These are phyloP conservation scores for Elaphurus davidianus DNA, from an alignment of 2,113 vertebrate genomes.

Conservation along the genomic window DNA sequence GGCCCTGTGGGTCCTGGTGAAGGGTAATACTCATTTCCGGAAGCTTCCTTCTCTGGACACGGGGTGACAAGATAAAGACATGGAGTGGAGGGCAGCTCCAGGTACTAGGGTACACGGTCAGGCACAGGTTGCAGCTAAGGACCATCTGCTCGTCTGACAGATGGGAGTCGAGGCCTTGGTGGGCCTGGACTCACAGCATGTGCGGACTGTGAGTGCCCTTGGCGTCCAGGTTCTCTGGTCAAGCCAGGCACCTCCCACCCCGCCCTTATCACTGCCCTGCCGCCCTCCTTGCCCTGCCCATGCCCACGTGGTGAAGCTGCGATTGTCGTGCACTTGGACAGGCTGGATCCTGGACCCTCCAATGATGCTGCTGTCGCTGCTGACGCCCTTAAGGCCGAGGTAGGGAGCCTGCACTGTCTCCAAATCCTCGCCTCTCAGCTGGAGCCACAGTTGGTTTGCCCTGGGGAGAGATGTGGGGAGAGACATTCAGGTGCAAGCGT, in stretches of 20 bases:
- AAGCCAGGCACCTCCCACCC: no score
- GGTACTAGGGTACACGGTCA: no score
- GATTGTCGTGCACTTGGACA: conserved; percentile 76
- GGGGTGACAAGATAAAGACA: neutral
- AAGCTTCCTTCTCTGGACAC: neutral
- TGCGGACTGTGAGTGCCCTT: neutral
- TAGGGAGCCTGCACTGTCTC: conserved; percentile 80
- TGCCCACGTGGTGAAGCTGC: conserved; percentile 83
- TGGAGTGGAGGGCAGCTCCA: neutral
- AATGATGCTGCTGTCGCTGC: conserved; percentile 86
- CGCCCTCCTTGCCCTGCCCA: accelerated
- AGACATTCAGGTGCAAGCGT: accelerated
- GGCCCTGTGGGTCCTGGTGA: neutral
- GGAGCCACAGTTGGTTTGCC: conserved; percentile 84
- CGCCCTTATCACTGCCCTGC: no score
- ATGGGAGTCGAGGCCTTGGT: neutral
- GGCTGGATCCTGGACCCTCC: conserved; percentile 72
- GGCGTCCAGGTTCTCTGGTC: neutral
- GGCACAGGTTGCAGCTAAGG: neutral
- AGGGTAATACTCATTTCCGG: neutral
- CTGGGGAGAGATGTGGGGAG: conserved; percentile 76
- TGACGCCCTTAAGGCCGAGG: conserved; percentile 84
- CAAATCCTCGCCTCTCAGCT: conserved; percentile 82
- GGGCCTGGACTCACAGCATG: neutral
- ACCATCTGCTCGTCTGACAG: neutral